Conservation (phyloP, 2,888 invertebrate genomes). For the Luperina nickerlii region DNA sequence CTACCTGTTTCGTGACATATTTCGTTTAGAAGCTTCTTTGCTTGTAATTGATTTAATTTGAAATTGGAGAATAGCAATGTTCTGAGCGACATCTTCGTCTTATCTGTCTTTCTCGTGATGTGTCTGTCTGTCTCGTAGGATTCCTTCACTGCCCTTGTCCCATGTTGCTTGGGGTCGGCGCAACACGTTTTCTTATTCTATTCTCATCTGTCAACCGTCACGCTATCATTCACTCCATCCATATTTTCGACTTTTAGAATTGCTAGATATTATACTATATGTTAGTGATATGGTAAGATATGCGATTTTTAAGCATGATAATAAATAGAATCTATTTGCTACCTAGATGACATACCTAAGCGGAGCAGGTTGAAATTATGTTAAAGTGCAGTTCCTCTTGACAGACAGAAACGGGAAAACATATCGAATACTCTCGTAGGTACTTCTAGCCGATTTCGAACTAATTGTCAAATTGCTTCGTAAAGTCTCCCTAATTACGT, state of each 20-base stretch:
- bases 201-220: background rate
- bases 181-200: background rate
- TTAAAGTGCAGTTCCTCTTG: too few species aligned
- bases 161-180: background rate
- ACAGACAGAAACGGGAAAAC: background rate
- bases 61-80: slow-evolving; percentile 7
- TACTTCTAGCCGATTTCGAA: background rate
- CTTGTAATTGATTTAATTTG: slow-evolving; percentile 5
- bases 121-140: background rate
- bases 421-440: background rate
- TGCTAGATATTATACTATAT: background rate
- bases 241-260: background rate
- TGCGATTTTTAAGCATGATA: too few species aligned
- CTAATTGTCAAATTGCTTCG: background rate
- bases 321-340: background rate
- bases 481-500: background rate
- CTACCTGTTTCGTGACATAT: slow-evolving; percentile 35
- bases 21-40: slow-evolving; percentile 15
- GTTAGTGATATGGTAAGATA: background rate
- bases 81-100: background rate
- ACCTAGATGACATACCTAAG: too few species aligned
- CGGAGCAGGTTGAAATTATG: background rate
- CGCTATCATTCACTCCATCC: background rate
- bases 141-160: background rate
- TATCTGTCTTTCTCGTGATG: background rate